These are phyloP conservation scores for Strigamia transsilvanica DNA, from an alignment of 2,888 invertebrate species.

Conservation along the genomic window DNA sequence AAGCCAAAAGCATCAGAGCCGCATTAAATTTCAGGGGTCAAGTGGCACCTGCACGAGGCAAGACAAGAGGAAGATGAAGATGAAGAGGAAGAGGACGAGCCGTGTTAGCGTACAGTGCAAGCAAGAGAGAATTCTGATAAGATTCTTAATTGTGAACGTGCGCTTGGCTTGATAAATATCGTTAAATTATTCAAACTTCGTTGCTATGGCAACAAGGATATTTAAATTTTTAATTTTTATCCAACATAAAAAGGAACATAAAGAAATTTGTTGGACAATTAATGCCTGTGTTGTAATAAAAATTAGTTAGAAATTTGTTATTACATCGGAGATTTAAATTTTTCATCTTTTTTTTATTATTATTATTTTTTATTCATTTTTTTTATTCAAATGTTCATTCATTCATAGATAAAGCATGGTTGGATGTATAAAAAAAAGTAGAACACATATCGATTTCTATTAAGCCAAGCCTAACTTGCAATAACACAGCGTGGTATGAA, in stretches of 20 bases:
- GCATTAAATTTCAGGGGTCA: conserved; percentile 47
- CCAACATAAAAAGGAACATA: not conserved
- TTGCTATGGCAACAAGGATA: not conserved
- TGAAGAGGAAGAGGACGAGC: conserved; percentile 39
- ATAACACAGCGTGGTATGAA: conserved; percentile 15
- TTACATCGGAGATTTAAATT: not conserved
- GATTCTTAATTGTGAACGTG: conserved; percentile 37
- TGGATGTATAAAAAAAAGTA: conserved; percentile 6
- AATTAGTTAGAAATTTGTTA: not conserved
- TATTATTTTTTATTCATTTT: not conserved
- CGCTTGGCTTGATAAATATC: conserved; percentile 2
- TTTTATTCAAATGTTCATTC: not conserved
- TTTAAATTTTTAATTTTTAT: not conserved
- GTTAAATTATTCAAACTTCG: conserved; percentile 38
- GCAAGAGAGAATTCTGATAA: conserved; percentile 11
- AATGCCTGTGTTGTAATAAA: not conserved
- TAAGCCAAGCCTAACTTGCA: conserved; percentile 20
- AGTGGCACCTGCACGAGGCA: conserved; percentile 28
- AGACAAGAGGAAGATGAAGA: not conserved
- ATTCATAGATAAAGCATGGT: not conserved
- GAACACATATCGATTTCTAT: conserved; percentile 25
- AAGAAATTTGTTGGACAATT: not conserved
- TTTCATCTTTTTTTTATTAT: not conserved
- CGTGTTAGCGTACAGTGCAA: not conserved
- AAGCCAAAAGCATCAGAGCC: conserved; percentile 29